A percentile compares a stretch with the other conserved stretches of the same genome.
Evolutionary conservation across 1,140 invertebrate species (phyloP).

Genomic region (Stegodyphus mimosarum): DNA sequence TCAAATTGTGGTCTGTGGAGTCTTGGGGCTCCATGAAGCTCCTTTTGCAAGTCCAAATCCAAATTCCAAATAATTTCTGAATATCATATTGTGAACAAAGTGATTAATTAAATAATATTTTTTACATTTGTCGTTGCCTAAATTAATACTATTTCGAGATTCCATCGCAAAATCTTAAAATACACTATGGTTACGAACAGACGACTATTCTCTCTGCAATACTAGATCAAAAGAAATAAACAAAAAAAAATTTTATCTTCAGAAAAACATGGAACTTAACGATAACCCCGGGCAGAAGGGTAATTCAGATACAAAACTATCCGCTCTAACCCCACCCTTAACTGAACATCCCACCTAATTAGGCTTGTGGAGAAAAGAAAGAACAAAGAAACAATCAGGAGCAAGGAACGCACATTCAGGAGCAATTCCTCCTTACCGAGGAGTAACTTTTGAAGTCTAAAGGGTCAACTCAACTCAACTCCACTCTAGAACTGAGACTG

Average conservation of each 20-base stretch:
- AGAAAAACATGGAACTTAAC: conserved; percentile 26
- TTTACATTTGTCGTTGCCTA: no score
- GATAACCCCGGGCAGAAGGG: conserved; percentile 22
- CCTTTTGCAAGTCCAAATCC: no score
- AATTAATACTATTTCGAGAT: no score
- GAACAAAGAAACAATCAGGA: background rate
- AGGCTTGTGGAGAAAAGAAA: background rate
- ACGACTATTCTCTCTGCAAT: no score
- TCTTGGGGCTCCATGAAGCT: no score
- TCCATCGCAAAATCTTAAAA: no score
- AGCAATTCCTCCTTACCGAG: background rate
- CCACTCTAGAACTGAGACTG: background rate
- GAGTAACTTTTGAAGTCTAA: conserved; percentile 19
- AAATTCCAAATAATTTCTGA: no score
- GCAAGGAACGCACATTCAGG: background rate
- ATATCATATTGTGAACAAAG: no score
- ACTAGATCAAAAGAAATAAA: background rate
- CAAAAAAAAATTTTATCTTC: background rate
- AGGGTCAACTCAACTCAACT: conserved; percentile 22
- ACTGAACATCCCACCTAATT: conserved; percentile 42
- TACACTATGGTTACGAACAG: no score
- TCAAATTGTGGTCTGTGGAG: no score
- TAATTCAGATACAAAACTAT: conserved; percentile 38
- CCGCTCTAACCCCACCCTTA: conserved; percentile 16
- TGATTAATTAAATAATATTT: no score